Evolutionary conservation across 2,888 invertebrate species (phyloP), one percentile per base, ranked within the genome.

Genomic region (Pheosia tremula): DNA sequence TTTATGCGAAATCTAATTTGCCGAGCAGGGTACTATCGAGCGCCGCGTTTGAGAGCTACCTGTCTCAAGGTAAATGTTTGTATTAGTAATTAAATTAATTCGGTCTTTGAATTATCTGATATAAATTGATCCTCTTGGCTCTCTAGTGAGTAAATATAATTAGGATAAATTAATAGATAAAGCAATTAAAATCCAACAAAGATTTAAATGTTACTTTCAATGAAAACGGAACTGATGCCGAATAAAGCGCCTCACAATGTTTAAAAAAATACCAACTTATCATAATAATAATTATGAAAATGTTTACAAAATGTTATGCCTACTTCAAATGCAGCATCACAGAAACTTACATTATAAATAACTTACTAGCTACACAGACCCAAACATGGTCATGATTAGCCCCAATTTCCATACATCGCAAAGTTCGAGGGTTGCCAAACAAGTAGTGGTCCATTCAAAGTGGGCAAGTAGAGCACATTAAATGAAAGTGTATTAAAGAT

Each of bases 1-100:
- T 92, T 91, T 91, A 90, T 91, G 84, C 86, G 84, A 91, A 92
- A 93, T 93, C 90, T 91, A 91, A 93, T 93, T 93, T 93, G 86
- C 83, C 85, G 90, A 92, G 89, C 83, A 87, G 85, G 86, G 88
- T 82, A 84, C 82, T 78, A 82, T 13, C 55, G 55, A 78, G 81
- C 80, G 84, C 74, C 80, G 81, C 86, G 87, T 84, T 87, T 85
- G 87, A 84, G 79, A 87, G 83, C 78, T 81, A 83, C 84, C 85
- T 84, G 79, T 60, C 64, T 76, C 79, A 78, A 87, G 88, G 85
- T 82, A 82, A 83, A 82, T 90, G 87, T 91, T 92, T 92, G 86
- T 88, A 87, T 87, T 90, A 82, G 84, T 81, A 90, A 91, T 90
- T 87, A 88, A 90, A 90, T 92, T 91, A 90, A 89, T 89, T 90